Evolutionary conservation across 1,140 invertebrate genomes (phyloP).

Genomic region (Drosophila quadrilineata): DNA sequence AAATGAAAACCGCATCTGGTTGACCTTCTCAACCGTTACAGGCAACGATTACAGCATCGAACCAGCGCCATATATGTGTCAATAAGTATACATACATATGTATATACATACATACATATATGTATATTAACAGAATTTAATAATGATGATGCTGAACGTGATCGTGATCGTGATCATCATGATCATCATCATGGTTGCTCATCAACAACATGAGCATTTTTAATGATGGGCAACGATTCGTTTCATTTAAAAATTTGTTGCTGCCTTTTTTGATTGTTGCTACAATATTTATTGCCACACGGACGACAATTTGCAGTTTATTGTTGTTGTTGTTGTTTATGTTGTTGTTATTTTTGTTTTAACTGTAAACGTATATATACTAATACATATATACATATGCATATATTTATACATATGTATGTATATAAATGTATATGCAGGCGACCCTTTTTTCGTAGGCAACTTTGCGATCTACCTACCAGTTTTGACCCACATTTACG

Average conservation of each 20-base stretch:
- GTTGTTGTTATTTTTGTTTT: conserved; percentile 39
- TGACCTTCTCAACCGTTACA: conserved; percentile 74
- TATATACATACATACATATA: neutral
- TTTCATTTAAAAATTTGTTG: conserved; percentile 18
- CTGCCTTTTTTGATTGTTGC: conserved; percentile 13
- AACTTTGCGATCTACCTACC: conserved; percentile 34
- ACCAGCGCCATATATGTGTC: conserved; percentile 41
- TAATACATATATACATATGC: no score
- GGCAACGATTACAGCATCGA: conserved; percentile 62
- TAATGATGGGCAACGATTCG: conserved; percentile 20
- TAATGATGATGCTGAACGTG: conserved; percentile 17
- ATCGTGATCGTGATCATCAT: conserved; percentile 2
- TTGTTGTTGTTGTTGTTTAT: conserved; percentile 10
- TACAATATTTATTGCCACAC: conserved; percentile 37
- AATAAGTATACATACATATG: conserved; percentile 9
- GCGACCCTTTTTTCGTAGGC: conserved; percentile 14
- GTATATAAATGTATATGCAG: conserved; percentile 5
- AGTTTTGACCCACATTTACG: conserved; percentile 63
- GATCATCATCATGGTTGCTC: no score
- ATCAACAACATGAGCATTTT: no score
- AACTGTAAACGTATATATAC: conserved; percentile 60
- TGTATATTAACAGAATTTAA: conserved; percentile 35
- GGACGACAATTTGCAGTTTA: conserved; percentile 25
- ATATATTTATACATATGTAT: no score
- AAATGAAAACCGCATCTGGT: conserved; percentile 58